Conservation (phyloP, 2,797 vertebrate genomes). For the Enteromius paludinosus region DNA sequence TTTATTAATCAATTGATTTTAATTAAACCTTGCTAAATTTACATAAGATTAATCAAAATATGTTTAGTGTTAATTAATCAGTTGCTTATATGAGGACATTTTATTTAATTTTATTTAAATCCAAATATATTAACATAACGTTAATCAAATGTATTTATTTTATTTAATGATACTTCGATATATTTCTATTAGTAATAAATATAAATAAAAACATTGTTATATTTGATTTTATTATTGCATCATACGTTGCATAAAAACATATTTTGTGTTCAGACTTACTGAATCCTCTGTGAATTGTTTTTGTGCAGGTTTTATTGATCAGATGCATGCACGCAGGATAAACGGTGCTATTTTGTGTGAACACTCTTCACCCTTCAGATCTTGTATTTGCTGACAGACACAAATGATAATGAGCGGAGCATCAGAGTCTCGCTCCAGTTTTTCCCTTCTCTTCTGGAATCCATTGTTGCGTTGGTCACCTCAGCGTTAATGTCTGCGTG, state of each 20-base stretch:
- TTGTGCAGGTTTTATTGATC: not conserved
- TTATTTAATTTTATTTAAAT: not conserved
- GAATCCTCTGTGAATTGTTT: not conserved
- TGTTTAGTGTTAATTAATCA: too few species aligned
- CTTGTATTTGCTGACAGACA: slow-evolving; percentile 77
- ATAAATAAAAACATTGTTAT: too few species aligned
- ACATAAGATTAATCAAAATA: too few species aligned
- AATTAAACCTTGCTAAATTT: not conserved
- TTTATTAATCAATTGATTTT: not conserved
- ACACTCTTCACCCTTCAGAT: slow-evolving; percentile 74
- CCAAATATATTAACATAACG: not conserved
- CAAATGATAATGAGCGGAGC: slow-evolving; percentile 69
- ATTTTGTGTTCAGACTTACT: not conserved
- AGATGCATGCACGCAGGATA: not conserved
- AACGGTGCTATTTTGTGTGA: not conserved
- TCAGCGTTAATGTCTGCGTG: slow-evolving; percentile 46
- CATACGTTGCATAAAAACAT: not conserved
- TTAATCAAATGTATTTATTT: not conserved
- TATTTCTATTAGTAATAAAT: not conserved
- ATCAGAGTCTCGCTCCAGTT: not conserved
- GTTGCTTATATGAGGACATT: not conserved
- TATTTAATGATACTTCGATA: too few species aligned
- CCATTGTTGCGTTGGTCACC: slow-evolving; percentile 15
- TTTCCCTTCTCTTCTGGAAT: slow-evolving; percentile 11
- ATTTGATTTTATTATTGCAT: not conserved